Evolutionary conservation across 64 coral and sea anemone genomes (phyloP).

Genomic region (Platygyra sinensis): DNA sequence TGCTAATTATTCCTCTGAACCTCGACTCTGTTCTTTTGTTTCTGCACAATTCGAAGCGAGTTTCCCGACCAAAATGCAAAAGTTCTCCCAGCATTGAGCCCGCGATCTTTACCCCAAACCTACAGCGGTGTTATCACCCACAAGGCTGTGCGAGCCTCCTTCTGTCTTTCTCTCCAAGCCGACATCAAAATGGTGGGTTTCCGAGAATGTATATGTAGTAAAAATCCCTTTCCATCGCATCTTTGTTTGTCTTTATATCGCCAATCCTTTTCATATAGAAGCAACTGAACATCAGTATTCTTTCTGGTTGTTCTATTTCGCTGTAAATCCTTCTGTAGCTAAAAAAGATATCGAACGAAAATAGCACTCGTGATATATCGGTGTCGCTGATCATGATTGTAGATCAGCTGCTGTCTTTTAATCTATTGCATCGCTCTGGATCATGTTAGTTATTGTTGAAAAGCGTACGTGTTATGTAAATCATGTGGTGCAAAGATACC

Average conservation of each 20-base stretch:
- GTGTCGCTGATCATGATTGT: neutral
- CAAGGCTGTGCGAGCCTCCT: conserved; percentile 29
- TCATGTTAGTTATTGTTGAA: no score
- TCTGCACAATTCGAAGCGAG: no score
- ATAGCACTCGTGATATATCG: neutral
- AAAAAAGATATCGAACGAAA: neutral
- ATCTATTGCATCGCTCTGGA: neutral
- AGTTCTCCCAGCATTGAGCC: neutral
- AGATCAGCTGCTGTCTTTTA: neutral
- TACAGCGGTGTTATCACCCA: conserved; percentile 45
- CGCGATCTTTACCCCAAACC: neutral
- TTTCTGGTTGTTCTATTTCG: neutral
- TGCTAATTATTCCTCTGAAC: no score
- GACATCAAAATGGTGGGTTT: conserved; percentile 88
- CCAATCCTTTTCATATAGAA: neutral
- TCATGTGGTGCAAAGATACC: no score
- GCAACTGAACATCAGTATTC: neutral
- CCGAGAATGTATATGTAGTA: neutral
- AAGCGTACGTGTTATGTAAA: no score
- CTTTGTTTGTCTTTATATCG: neutral
- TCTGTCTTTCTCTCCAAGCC: conserved; percentile 35
- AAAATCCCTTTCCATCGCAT: conserved; percentile 69
- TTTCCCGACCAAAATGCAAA: no score
- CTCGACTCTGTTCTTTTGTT: no score
- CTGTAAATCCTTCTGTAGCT: neutral